Base-by-base conservation (phyloP, 2,113 vertebrate species). In the Campylomormyrus tamandua region DNA sequence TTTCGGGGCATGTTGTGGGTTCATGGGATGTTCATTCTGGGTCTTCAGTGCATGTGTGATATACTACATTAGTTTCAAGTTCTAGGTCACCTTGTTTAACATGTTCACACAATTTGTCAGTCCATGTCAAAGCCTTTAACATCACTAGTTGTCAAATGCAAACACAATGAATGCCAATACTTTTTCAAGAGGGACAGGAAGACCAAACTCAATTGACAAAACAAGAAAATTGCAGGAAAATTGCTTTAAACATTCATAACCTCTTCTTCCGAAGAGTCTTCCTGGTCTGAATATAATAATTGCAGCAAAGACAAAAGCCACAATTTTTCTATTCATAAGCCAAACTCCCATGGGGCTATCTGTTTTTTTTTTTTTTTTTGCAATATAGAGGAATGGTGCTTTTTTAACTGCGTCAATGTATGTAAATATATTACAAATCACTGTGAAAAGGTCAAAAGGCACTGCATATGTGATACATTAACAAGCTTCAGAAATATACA, bases 361-460 rank as follows among this genome's bases (percentile, higher is more conserved):
- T 39, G 70, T 15, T 39, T 35, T 31, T 77, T 6, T 24, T 39
- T 6, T 24, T n/a, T 21, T 83, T 84, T 24, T 84, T n/a, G 5
- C 42, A 24, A 11, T 46, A n/a, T 80, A 24, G 39, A 84, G 83
- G 15, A 84, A 24, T 48, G 83, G 19, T 84, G 39, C 83, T 13
- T 84, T 83, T 21, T 46, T 5, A 84, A 45, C 45, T 15, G 39
- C 31, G 35, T 35, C 50, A 87, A 87, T 53, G 85, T 87, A 87
- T 87, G 49, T 53, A 87, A 87, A 53, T 53, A 53, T 53, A 87
- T 35, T 48, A 84, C 39, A 87, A 87, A 87, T 50, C n/a, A n/a
- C 49, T 50, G 49, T 42, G 31, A 53, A 19, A 87, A 87, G 85
- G 85, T 87, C 85, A 87, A 39, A 87, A 87, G 50, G 24, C 35